phyloP scores from a whole-genome alignment of 2,113 vertebrate genomes.

The Ammodytes dubius region DNA sequence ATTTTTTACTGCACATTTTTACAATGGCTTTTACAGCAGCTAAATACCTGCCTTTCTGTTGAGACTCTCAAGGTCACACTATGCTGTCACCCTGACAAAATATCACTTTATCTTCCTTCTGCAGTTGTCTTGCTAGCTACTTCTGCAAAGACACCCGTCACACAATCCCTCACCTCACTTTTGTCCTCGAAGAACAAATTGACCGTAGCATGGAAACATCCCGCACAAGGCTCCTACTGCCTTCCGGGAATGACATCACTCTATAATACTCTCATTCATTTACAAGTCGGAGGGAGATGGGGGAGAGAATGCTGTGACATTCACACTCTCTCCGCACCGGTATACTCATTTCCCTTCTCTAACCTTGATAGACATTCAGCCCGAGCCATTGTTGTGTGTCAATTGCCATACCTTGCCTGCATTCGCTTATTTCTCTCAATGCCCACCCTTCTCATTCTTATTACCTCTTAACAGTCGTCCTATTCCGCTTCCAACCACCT shows the following conservation, averaged over 20 bases:
- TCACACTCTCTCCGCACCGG: slow-evolving; percentile 33
- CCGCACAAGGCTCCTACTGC: neutral
- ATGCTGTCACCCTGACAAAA: slow-evolving; percentile 16
- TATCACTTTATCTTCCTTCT: slow-evolving; percentile 29
- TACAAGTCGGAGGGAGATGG: neutral
- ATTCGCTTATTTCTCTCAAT: slow-evolving; percentile 9
- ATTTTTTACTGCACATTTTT: slow-evolving; percentile 29
- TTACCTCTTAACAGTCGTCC: neutral
- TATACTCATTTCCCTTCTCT: slow-evolving; percentile 26
- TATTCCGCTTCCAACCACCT: slow-evolving; percentile 43
- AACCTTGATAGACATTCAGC: slow-evolving; percentile 42
- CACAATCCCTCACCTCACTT: slow-evolving; percentile 24
- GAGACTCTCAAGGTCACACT: neutral
- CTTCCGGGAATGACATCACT: slow-evolving; percentile 38
- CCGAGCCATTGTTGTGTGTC: slow-evolving; percentile 5
- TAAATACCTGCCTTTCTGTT: slow-evolving; percentile 3
- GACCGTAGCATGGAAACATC: neutral
- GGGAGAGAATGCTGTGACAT: slow-evolving; percentile 35
- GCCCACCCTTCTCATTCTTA: slow-evolving; percentile 13
- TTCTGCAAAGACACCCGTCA: slow-evolving; percentile 33
- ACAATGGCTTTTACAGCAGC: slow-evolving; percentile 28
- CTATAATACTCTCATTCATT: slow-evolving; percentile 10
- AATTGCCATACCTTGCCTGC: slow-evolving; percentile 22
- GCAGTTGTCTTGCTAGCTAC: slow-evolving; percentile 21
- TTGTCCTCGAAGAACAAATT: slow-evolving; percentile 35